Conservation (phyloP, 2,797 vertebrate species). For the Euthynnus affinis region DNA sequence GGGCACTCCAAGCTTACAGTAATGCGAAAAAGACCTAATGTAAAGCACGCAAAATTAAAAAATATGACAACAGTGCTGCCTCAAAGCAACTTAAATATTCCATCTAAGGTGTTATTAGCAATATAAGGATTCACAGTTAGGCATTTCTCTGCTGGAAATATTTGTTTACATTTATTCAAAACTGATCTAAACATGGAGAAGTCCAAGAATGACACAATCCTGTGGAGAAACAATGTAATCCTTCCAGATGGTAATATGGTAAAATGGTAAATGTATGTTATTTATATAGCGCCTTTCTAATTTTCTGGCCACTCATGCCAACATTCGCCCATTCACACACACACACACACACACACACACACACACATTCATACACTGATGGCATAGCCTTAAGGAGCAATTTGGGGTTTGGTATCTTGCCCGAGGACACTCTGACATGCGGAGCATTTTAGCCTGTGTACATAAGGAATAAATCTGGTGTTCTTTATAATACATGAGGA, state of each 20-base stretch:
- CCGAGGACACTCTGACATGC: too few species aligned
- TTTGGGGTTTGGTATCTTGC: too few species aligned
- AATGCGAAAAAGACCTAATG: background rate
- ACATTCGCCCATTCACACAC: too few species aligned
- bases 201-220: background rate
- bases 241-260: background rate
- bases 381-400: too few species aligned
- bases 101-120: background rate
- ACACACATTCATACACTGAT: too few species aligned
- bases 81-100: background rate
- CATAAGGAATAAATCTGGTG: background rate
- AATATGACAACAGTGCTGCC: background rate
- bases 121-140: too few species aligned
- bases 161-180: background rate
- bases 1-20: background rate
- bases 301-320: too few species aligned
- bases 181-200: too few species aligned
- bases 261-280: background rate
- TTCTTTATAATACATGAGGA: background rate
- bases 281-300: too few species aligned
- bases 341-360: too few species aligned
- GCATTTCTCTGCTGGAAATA: background rate
- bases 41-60: background rate
- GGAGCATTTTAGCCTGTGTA: background rate
- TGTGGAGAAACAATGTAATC: background rate